Conservation (phyloP, 2,797 vertebrate species). For the Kryptopterus vitreolus region DNA sequence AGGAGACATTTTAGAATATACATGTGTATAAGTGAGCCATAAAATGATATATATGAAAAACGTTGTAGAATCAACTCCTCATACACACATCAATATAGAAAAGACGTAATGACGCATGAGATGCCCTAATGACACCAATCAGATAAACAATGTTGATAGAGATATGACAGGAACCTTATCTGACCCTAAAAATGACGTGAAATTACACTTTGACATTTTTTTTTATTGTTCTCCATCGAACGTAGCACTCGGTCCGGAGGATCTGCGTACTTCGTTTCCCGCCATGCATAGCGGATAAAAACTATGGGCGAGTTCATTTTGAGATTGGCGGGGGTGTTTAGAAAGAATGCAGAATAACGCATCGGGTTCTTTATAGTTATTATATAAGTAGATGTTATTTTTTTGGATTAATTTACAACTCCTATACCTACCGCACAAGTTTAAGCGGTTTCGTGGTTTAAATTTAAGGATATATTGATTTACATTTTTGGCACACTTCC, state of each 20-base stretch:
- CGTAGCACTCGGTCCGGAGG: background rate
- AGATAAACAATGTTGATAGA: background rate
- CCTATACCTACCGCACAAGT: background rate
- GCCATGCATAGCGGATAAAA: constrained; percentile 39
- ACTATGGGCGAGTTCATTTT: constrained; percentile 41
- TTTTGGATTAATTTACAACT: too few species aligned
- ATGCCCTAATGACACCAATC: too few species aligned
- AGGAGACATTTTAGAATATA: too few species aligned
- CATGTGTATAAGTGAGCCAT: too few species aligned
- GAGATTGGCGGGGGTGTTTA: background rate
- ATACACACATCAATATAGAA: too few species aligned
- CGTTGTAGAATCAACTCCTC: too few species aligned
- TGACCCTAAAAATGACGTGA: background rate
- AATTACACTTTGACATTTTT: background rate
- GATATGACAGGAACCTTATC: background rate
- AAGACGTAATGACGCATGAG: too few species aligned
- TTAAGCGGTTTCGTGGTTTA: background rate
- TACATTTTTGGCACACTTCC: background rate
- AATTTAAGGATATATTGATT: background rate
- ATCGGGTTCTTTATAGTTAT: background rate
- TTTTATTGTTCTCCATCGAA: background rate
- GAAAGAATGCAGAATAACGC: too few species aligned
- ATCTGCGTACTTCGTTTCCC: constrained; percentile 46
- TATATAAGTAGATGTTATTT: background rate
- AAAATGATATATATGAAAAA: too few species aligned